Percentiles rank a stretch among this genome's conserved stretches.
These are phyloP conservation scores for Taurulus bubalis DNA, from an alignment of 2,113 vertebrate species.

Conservation along the genomic window DNA sequence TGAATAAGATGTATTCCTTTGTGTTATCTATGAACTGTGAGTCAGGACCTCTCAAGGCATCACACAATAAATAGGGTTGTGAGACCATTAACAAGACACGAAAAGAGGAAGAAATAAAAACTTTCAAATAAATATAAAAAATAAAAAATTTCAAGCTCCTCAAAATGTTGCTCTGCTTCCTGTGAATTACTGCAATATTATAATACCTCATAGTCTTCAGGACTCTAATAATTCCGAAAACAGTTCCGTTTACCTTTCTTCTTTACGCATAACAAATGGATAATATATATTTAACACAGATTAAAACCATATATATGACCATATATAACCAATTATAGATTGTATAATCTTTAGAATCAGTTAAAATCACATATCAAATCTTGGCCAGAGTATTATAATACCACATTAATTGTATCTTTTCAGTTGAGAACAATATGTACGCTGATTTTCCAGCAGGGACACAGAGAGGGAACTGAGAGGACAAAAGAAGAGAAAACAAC, in stretches of 20 bases:
- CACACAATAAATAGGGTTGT: no score
- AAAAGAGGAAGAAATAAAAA: no score
- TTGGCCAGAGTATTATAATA: slow-evolving; percentile 6
- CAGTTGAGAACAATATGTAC: background rate
- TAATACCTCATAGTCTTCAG: background rate
- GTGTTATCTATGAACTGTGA: no score
- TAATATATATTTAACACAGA: background rate
- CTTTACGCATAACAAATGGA: background rate
- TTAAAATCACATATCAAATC: slow-evolving; percentile 4
- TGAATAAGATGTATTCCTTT: no score
- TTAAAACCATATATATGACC: slow-evolving; percentile 9
- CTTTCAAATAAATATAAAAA: no score
- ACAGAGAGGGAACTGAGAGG: background rate
- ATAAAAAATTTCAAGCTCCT: no score
- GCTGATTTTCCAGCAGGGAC: background rate
- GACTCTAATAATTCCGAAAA: background rate
- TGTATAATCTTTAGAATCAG: slow-evolving; percentile 9
- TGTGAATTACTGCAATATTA: background rate
- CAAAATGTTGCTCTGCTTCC: background rate
- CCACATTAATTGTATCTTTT: background rate
- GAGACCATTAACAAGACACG: no score
- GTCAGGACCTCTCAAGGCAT: no score
- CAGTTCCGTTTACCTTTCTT: background rate
- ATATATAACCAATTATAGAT: background rate
- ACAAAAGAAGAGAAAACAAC: background rate